phyloP scores from a whole-genome alignment of 2,888 invertebrate species.

The Eumacrocentrus americanus region DNA sequence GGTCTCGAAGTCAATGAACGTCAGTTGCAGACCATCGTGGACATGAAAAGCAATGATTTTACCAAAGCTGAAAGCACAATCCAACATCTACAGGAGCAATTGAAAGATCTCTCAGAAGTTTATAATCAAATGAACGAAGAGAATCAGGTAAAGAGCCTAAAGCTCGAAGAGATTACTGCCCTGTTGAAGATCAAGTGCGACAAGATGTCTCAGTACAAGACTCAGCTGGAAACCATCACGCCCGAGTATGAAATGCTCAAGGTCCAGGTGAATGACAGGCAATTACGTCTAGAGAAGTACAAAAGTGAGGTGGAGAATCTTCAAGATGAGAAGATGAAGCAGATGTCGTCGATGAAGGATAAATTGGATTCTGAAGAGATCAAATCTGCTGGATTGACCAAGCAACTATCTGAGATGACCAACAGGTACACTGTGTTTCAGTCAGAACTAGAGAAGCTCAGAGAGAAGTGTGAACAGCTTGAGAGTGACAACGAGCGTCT shows the following conservation, averaged over 20 bases:
- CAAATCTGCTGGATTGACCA: conserved; percentile 52
- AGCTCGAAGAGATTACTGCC: conserved; percentile 53
- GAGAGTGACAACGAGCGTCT: conserved; percentile 61
- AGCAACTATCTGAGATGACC: conserved; percentile 57
- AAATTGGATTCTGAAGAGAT: conserved; percentile 47
- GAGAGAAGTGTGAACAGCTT: conserved; percentile 63
- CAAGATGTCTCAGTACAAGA: conserved; percentile 58
- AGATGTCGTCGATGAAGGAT: conserved; percentile 42
- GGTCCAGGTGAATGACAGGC: conserved; percentile 44
- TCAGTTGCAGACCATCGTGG: conserved; percentile 55
- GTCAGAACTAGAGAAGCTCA: conserved; percentile 61
- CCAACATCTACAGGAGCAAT: conserved; percentile 58
- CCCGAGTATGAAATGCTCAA: conserved; percentile 50
- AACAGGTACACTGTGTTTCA: conserved; percentile 62
- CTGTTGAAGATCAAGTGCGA: conserved; percentile 54
- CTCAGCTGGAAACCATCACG: conserved; percentile 47
- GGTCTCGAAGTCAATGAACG: conserved; percentile 47
- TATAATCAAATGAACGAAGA: conserved; percentile 60
- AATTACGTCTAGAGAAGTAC: conserved; percentile 50
- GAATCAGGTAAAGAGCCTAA: conserved; percentile 54
- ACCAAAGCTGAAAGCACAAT: conserved; percentile 57
- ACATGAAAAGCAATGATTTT: conserved; percentile 52
- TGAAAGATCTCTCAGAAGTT: conserved; percentile 55
- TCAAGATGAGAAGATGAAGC: conserved; percentile 57
- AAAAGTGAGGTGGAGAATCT: conserved; percentile 57